phyloP scores from a whole-genome alignment of 2,113 vertebrate species.

The Psammodynastes pulverulentus region DNA sequence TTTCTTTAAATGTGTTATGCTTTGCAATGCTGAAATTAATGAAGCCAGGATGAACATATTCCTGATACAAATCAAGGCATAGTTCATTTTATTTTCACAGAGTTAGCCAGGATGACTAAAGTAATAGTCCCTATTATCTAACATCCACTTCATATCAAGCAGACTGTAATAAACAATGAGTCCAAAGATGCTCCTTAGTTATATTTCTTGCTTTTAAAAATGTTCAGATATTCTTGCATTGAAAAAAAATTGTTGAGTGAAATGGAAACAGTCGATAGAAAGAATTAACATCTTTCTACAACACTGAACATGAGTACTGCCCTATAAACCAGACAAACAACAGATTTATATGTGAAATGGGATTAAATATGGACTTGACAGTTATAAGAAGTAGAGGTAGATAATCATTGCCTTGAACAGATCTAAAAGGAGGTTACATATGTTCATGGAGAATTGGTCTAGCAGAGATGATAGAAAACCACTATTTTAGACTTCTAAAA shows the following conservation, averaged over 20 bases:
- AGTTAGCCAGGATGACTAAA: neutral
- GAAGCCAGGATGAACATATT: conserved; percentile 34
- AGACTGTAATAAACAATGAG: accelerated
- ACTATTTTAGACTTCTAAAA: neutral
- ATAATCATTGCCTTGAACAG: neutral
- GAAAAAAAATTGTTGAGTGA: neutral
- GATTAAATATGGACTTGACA: neutral
- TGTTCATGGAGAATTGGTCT: neutral
- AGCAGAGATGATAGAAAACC: neutral
- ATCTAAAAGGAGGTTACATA: neutral
- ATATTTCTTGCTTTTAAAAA: neutral
- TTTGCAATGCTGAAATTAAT: conserved; percentile 40
- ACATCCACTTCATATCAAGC: neutral
- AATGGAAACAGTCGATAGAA: neutral
- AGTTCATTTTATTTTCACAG: neutral
- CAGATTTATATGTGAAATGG: neutral
- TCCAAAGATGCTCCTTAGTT: neutral
- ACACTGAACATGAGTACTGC: neutral
- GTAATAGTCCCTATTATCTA: neutral
- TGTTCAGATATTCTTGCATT: neutral
- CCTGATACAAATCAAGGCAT: neutral
- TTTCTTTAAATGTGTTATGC: conserved; percentile 36
- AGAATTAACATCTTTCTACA: neutral
- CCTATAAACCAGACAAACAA: neutral
- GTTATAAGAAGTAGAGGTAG: neutral